Conservation (phyloP, 2,888 invertebrate species). For the Drosophila cyrtoloma region DNA sequence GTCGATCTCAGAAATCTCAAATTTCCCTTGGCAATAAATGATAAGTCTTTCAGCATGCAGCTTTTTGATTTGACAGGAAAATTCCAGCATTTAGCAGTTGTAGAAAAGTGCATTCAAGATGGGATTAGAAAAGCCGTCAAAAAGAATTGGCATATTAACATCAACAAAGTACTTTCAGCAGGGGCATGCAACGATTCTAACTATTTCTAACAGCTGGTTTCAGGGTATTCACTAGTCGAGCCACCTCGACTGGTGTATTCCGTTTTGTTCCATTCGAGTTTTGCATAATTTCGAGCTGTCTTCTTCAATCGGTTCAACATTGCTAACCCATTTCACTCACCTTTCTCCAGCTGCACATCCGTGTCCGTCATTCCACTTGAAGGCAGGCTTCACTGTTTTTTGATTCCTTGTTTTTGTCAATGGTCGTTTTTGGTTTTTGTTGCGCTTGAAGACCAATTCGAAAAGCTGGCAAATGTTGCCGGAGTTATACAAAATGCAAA, state of each 20-base stretch:
- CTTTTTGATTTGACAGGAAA: neutral
- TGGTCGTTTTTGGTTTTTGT: neutral
- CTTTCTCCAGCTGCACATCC: slow-evolving; percentile 46
- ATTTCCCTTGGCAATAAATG: neutral
- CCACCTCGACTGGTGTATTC: too few species aligned
- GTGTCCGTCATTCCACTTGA: slow-evolving; percentile 32
- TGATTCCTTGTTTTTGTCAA: neutral
- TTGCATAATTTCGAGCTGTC: neutral
- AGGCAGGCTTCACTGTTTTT: neutral
- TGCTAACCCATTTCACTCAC: slow-evolving; percentile 15
- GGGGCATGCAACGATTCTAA: neutral
- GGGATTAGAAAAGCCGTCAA: neutral
- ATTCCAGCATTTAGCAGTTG: neutral
- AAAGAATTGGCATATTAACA: too few species aligned
- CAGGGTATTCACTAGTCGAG: neutral
- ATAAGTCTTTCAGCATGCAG: neutral
- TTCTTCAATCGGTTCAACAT: neutral
- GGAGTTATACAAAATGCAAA: slow-evolving; percentile 1
- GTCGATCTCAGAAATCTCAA: neutral
- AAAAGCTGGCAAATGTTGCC: neutral
- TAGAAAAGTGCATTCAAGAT: neutral
- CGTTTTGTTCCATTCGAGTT: neutral
- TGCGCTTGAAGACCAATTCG: neutral
- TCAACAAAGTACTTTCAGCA: too few species aligned
- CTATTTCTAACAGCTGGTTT: neutral